Evolutionary conservation across 2,888 invertebrate genomes (phyloP).

Genomic region (Thalpophila matura): DNA sequence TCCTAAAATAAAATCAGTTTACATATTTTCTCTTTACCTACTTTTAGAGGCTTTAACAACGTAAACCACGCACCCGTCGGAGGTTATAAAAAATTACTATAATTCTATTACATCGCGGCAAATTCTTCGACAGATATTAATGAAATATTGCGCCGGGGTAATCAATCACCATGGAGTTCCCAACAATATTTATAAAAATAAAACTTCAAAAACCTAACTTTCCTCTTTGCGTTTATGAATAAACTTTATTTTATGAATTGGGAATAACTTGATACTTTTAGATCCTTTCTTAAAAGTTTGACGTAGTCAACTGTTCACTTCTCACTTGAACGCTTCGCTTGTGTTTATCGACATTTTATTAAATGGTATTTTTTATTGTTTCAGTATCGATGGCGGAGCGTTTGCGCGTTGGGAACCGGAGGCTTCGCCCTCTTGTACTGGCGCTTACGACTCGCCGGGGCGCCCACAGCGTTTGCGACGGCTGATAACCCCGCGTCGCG

Average conservation of each 20-base stretch:
- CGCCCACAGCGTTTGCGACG: slow-evolving; percentile 95
- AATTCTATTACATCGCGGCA: slow-evolving; percentile 78
- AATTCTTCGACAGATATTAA: slow-evolving; percentile 87
- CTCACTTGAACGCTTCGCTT: slow-evolving; percentile 46
- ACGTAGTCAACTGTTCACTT: slow-evolving; percentile 55
- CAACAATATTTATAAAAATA: slow-evolving; percentile 75
- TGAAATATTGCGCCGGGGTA: slow-evolving; percentile 83
- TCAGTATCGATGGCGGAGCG: slow-evolving; percentile 93
- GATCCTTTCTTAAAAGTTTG: slow-evolving; percentile 61
- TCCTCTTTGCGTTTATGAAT: slow-evolving; percentile 67
- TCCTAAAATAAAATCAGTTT: not conserved
- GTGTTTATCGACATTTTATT: slow-evolving; percentile 52
- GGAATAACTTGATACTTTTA: slow-evolving; percentile 62
- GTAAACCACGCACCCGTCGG: slow-evolving; percentile 55
- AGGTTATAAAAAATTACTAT: slow-evolving; percentile 72
- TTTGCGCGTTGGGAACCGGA: slow-evolving; percentile 92
- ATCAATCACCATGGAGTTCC: slow-evolving; percentile 83
- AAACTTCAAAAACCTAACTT: slow-evolving; percentile 70
- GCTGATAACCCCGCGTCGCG: slow-evolving; percentile 99
- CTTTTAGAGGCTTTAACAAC: slow-evolving; percentile 15
- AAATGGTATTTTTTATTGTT: slow-evolving; percentile 78
- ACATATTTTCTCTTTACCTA: not conserved
- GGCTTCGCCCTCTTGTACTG: slow-evolving; percentile 93
- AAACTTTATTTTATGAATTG: slow-evolving; percentile 66
- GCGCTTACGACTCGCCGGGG: slow-evolving; percentile 94